Percentiles rank a stretch among this genome's conserved stretches.
These are phyloP conservation scores for Macrobrachium rosenbergii DNA, from an alignment of 1,140 invertebrate genomes.

Conservation along the genomic window DNA sequence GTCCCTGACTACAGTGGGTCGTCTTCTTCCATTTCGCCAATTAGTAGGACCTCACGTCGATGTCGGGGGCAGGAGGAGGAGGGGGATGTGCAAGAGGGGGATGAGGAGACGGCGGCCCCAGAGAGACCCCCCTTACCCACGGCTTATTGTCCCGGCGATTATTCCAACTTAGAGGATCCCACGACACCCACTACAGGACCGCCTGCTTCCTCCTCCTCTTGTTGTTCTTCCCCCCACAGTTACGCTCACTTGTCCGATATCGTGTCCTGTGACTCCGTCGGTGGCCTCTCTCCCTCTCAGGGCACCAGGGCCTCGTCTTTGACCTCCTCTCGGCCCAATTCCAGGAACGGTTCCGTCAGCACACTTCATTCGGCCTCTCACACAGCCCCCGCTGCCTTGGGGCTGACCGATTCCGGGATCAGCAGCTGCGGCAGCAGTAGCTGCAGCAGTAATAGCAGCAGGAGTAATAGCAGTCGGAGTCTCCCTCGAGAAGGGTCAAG, in stretches of 20 bases:
- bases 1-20: constrained; percentile 34
- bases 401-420: constrained; percentile 31
- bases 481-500: constrained; percentile 33
- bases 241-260: constrained; percentile 55
- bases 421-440: constrained; percentile 43
- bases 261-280: constrained; percentile 29
- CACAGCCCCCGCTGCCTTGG: constrained; percentile 40
- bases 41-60: too few relatives aligned
- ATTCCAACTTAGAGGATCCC: constrained; percentile 51
- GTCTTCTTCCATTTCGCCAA: background rate
- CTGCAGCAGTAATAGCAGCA: constrained; percentile 38
- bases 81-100: too few relatives aligned
- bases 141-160: constrained; percentile 33
- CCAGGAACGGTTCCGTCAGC: too few relatives aligned
- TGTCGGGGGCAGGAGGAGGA: too few relatives aligned
- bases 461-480: constrained; percentile 47
- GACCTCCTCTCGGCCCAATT: too few relatives aligned
- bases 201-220: too few relatives aligned
- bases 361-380: background rate
- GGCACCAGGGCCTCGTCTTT: background rate
- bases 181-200: background rate
- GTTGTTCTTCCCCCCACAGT: constrained; percentile 22
- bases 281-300: background rate
- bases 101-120: constrained; percentile 29
- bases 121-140: constrained; percentile 31